These are phyloP conservation scores for Poecile atricapillus DNA, from an alignment of 2,113 vertebrate genomes.

Conservation along the genomic window DNA sequence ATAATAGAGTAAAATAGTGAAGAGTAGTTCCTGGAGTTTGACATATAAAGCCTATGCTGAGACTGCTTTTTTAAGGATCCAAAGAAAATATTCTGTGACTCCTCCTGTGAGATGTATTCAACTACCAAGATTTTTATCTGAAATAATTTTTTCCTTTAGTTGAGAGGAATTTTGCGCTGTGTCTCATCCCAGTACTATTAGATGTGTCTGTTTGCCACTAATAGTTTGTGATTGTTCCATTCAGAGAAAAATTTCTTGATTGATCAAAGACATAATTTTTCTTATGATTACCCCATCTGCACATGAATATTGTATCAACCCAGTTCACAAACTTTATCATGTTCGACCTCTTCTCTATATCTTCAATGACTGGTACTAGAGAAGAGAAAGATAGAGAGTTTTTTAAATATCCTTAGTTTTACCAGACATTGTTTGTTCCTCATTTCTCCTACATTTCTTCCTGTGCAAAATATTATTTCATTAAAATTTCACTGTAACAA, in stretches of 20 bases:
- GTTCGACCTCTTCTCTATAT: not conserved
- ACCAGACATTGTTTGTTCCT: not conserved
- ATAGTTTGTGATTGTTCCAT: not conserved
- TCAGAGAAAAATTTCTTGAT: not conserved
- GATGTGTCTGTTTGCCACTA: not conserved
- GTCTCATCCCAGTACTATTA: not conserved
- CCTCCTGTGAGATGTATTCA: not conserved
- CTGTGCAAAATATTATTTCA: not conserved
- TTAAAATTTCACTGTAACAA: not conserved
- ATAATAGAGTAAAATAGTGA: not conserved
- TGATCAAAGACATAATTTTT: not conserved
- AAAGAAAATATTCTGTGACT: not conserved
- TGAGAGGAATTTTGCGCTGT: not conserved
- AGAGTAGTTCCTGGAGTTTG: not conserved
- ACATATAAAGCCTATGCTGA: fast-evolving
- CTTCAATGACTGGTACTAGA: not conserved
- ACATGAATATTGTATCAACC: not conserved
- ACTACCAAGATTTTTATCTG: not conserved
- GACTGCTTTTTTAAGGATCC: not conserved
- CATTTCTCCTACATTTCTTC: not conserved
- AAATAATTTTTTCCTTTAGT: not conserved
- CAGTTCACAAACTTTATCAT: not conserved
- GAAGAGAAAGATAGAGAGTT: not conserved
- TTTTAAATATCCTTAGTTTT: not conserved
- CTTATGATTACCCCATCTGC: not conserved